Conservation (phyloP, 2,888 invertebrate species). For the Folsomia manolachei region DNA sequence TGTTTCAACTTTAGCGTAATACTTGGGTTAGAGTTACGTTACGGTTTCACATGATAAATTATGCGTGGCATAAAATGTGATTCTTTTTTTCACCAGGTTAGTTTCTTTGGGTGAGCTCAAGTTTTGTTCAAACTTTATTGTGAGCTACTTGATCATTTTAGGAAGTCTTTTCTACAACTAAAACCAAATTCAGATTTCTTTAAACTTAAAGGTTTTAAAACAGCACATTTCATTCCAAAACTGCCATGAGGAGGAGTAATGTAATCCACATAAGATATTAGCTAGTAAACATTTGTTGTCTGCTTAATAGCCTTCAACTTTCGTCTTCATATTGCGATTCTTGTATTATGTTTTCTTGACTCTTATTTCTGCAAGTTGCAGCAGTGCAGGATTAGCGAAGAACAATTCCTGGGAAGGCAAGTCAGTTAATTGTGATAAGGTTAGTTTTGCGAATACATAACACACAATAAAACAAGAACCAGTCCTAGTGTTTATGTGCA, state of each 20-base stretch:
- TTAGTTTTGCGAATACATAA: background rate
- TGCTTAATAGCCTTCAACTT: background rate
- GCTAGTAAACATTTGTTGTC: too few species aligned
- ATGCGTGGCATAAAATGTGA: background rate
- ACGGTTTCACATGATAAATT: background rate
- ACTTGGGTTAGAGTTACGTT: too few species aligned
- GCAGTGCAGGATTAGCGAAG: background rate
- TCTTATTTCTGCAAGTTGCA: background rate
- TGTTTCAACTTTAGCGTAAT: too few species aligned
- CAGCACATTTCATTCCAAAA: too few species aligned
- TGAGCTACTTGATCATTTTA: background rate
- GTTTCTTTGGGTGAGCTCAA: too few species aligned
- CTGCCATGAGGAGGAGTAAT: background rate
- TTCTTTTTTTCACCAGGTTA: too few species aligned
- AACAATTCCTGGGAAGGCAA: background rate
- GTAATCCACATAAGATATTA: too few species aligned
- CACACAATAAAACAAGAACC: background rate
- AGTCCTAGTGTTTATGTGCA: background rate
- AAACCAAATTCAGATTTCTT: constrained; percentile 4
- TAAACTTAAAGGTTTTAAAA: background rate
- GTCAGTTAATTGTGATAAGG: background rate
- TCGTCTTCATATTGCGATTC: too few species aligned
- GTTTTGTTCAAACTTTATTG: too few species aligned
- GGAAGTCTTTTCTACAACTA: background rate
- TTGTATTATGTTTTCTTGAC: background rate